phyloP scores from a whole-genome alignment of 2,113 vertebrate species.

The Pantherophis guttatus region DNA sequence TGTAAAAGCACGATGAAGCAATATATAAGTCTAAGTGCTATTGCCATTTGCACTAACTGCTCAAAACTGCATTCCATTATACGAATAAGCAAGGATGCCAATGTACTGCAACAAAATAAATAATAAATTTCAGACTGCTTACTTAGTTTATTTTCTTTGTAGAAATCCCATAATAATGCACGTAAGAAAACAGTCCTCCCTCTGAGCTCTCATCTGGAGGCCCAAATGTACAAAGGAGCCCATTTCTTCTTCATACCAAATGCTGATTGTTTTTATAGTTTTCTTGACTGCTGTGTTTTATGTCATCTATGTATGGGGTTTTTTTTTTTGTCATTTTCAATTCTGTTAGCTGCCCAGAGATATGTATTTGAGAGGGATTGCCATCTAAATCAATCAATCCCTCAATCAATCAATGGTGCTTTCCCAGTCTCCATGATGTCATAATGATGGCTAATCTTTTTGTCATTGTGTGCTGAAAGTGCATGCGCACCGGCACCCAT shows the following conservation, averaged over 20 bases:
- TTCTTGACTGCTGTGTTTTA: background rate
- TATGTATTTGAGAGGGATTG: background rate
- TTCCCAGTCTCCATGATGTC: background rate
- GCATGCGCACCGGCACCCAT: too few relatives aligned
- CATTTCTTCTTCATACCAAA: background rate
- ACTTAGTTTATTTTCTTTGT: background rate
- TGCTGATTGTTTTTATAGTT: background rate
- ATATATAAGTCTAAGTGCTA: too few relatives aligned
- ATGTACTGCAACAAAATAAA: background rate
- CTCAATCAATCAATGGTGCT: background rate
- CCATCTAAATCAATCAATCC: background rate
- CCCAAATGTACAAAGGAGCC: background rate
- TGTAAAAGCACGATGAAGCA: too few relatives aligned
- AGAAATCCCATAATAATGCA: background rate
- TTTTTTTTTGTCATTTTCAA: background rate
- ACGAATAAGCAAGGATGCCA: background rate
- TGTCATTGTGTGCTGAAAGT: too few relatives aligned
- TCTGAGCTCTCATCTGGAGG: background rate
- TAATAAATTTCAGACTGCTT: background rate
- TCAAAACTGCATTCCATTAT: background rate
- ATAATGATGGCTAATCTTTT: background rate
- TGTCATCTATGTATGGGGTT: background rate
- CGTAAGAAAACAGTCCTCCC: background rate
- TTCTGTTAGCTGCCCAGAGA: background rate
- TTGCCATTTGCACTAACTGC: background rate